phyloP scores from a whole-genome alignment of 2,888 invertebrate genomes.

The Coelopa pilipes region DNA sequence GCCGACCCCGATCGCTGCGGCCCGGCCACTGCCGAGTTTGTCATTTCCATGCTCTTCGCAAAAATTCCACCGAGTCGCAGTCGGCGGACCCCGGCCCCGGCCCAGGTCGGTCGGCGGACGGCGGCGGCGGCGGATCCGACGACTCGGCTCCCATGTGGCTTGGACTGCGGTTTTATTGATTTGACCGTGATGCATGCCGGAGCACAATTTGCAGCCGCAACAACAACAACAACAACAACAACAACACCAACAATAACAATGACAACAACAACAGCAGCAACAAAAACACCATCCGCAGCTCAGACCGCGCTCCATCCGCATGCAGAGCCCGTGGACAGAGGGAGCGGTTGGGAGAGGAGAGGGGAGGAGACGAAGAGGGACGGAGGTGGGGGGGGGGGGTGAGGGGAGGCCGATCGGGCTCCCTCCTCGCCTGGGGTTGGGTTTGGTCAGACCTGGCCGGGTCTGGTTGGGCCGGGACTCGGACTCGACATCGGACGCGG shows the following conservation, averaged over 20 bases:
- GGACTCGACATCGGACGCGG: slow-evolving; percentile 10
- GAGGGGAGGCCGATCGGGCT: background rate
- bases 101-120: too few species aligned
- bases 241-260: background rate
- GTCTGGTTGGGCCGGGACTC: background rate
- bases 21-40: too few species aligned
- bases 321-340: background rate
- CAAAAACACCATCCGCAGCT: background rate
- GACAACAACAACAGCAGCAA: background rate
- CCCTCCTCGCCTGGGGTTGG: too few species aligned
- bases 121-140: background rate
- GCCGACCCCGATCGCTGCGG: too few species aligned
- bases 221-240: background rate
- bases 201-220: background rate
- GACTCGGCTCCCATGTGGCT: slow-evolving; percentile 6
- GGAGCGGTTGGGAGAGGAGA: background rate
- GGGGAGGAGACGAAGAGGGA: background rate
- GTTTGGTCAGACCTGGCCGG: background rate
- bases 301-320: slow-evolving; percentile 2
- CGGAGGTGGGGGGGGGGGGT: background rate
- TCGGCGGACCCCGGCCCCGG: too few species aligned
- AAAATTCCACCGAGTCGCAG: too few species aligned
- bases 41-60: too few species aligned
- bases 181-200: slow-evolving; percentile 31
- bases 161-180: slow-evolving; percentile 31